phyloP scores from a whole-genome alignment of 2,113 vertebrate genomes.

The Caranx melampygus region DNA sequence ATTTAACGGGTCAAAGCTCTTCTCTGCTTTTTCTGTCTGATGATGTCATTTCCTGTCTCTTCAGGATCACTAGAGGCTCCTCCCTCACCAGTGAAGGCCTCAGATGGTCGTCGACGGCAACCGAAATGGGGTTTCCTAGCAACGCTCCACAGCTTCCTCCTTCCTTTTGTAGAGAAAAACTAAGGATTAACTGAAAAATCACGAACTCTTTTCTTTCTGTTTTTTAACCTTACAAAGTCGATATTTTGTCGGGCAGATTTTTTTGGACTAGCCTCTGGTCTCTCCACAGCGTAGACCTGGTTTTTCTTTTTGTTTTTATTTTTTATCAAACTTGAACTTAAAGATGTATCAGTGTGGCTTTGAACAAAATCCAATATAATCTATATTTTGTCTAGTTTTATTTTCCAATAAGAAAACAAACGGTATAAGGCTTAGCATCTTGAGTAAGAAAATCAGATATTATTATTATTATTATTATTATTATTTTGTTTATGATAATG shows the following conservation, averaged over 20 bases:
- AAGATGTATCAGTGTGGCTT: slow-evolving; percentile 83
- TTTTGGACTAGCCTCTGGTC: slow-evolving; percentile 75
- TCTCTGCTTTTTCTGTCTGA: no score
- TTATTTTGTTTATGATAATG: slow-evolving; percentile 72
- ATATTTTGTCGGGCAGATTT: slow-evolving; percentile 75
- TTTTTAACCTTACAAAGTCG: slow-evolving; percentile 81
- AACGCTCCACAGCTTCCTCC: slow-evolving; percentile 88
- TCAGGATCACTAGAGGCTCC: slow-evolving; percentile 92
- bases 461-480: slow-evolving; percentile 71
- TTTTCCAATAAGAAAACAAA: slow-evolving; percentile 85
- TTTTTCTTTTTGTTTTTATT: slow-evolving; percentile 67
- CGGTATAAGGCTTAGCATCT: slow-evolving; percentile 90
- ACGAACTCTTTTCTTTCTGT: slow-evolving; percentile 82
- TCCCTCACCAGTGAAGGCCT: slow-evolving; percentile 46
- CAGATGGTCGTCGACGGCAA: slow-evolving; percentile 80
- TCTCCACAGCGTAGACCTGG: slow-evolving; percentile 63
- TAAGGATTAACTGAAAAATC: slow-evolving; percentile 81
- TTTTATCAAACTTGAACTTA: slow-evolving; percentile 80
- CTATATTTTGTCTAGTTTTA: slow-evolving; percentile 87
- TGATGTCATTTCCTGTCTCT: slow-evolving; percentile 58
- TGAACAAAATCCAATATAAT: slow-evolving; percentile 85
- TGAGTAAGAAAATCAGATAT: slow-evolving; percentile 83
- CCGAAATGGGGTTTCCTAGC: slow-evolving; percentile 88
- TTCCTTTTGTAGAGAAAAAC: slow-evolving; percentile 86
- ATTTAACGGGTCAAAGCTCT: no score